These are phyloP conservation scores for Aphelocoma californica DNA, from an alignment of 2,797 vertebrate genomes.

Conservation along the genomic window DNA sequence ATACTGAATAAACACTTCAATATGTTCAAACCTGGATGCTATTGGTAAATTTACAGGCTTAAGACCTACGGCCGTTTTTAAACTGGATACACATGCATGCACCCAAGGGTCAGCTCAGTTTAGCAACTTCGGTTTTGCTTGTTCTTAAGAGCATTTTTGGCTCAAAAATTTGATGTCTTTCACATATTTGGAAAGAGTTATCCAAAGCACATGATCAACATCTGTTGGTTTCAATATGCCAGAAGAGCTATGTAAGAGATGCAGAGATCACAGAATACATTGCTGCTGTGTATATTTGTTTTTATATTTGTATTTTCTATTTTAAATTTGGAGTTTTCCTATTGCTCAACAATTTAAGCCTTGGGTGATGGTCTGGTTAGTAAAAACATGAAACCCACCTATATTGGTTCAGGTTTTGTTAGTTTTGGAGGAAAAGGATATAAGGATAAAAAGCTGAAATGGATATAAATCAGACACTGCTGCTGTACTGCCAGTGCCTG, in stretches of 20 bases:
- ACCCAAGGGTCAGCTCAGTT: neutral
- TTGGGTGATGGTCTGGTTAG: neutral
- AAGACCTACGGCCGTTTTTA: neutral
- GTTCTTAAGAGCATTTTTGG: slow-evolving; percentile 22
- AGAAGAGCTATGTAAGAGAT: neutral
- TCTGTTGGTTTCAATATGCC: slow-evolving; percentile 2
- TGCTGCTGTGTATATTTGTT: neutral
- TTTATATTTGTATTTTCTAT: neutral
- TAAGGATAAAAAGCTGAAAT: neutral
- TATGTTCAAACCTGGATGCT: neutral
- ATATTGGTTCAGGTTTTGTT: neutral
- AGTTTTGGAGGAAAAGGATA: neutral
- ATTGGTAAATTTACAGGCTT: neutral
- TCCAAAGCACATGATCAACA: slow-evolving; percentile 12
- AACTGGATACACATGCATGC: neutral
- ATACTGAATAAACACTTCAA: neutral
- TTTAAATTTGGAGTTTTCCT: neutral
- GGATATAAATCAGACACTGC: neutral
- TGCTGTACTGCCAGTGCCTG: neutral
- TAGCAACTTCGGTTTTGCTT: neutral
- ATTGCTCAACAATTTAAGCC: neutral
- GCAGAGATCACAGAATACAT: neutral
- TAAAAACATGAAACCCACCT: neutral
- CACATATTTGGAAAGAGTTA: neutral
- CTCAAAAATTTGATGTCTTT: neutral